These are phyloP conservation scores for Formicarius rufipectus DNA, from an alignment of 2,113 vertebrate species.

Conservation along the genomic window DNA sequence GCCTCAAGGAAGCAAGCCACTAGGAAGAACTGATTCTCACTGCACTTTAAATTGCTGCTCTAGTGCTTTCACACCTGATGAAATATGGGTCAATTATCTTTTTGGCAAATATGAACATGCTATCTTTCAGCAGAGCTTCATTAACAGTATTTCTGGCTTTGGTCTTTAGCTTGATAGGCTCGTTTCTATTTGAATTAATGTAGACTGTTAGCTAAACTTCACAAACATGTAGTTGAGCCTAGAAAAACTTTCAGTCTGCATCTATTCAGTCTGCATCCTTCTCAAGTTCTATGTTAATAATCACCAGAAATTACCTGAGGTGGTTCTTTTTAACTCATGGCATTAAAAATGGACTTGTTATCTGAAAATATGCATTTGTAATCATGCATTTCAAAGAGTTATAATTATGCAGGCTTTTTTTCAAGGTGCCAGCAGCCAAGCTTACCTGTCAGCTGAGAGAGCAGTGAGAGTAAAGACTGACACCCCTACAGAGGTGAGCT, in stretches of 20 bases:
- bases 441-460: slow-evolving; percentile 95
- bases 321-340: background rate
- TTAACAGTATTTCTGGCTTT: background rate
- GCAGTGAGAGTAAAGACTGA: slow-evolving; percentile 97
- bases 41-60: background rate
- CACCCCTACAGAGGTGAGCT: slow-evolving; percentile 95
- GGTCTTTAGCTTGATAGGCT: background rate
- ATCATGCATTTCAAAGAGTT: background rate
- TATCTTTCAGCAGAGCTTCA: background rate
- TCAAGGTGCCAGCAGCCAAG: background rate
- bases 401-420: background rate
- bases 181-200: background rate
- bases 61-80: background rate
- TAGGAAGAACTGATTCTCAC: slow-evolving; percentile 27
- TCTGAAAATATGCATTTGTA: background rate
- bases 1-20: slow-evolving; percentile 2
- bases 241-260: background rate
- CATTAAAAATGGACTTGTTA: background rate
- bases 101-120: background rate
- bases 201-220: background rate
- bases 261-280: background rate
- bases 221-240: background rate
- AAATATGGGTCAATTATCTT: slow-evolving; percentile 1
- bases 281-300: background rate
- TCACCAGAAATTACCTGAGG: background rate